These are phyloP conservation scores for Phoxinus phoxinus DNA, from an alignment of 2,113 vertebrate genomes.

Conservation along the genomic window DNA sequence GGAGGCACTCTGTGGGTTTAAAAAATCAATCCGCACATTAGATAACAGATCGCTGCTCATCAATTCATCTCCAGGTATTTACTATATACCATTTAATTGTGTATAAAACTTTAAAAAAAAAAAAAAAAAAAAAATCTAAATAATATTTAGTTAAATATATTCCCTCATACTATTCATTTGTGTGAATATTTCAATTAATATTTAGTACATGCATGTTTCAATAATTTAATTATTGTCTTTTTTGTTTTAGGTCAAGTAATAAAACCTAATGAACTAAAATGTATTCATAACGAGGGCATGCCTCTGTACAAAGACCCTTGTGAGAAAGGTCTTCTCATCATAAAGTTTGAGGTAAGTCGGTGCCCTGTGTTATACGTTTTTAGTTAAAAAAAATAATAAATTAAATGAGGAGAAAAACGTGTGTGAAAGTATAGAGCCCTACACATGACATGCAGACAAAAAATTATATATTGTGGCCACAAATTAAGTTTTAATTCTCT, in stretches of 20 bases:
- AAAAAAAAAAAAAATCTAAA: too few species aligned
- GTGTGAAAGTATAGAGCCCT: too few species aligned
- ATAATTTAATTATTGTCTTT: neutral
- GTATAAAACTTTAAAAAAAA: neutral
- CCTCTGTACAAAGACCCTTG: conserved; percentile 86
- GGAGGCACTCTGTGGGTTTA: conserved; percentile 93
- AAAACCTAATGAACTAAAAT: conserved; percentile 83
- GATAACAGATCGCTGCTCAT: conserved; percentile 87
- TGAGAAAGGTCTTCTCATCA: conserved; percentile 86
- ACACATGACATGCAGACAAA: too few species aligned
- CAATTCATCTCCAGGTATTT: conserved; percentile 82
- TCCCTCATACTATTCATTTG: neutral
- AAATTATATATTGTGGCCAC: too few species aligned
- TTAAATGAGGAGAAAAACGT: too few species aligned
- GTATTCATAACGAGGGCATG: conserved; percentile 90
- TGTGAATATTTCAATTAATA: neutral
- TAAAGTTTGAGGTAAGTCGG: conserved; percentile 86
- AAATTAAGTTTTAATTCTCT: too few species aligned
- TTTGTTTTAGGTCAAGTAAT: conserved; percentile 85
- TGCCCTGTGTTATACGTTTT: neutral
- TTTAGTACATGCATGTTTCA: neutral
- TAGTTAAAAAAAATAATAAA: too few species aligned
- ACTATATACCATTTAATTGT: neutral
- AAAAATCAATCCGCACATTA: conserved; percentile 84
- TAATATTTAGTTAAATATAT: too few species aligned